A percentile compares a stretch with the other conserved stretches of the same genome.
These are phyloP conservation scores for Eulemur mongoz DNA, from an alignment of 2,797 vertebrate genomes.

Conservation along the genomic window DNA sequence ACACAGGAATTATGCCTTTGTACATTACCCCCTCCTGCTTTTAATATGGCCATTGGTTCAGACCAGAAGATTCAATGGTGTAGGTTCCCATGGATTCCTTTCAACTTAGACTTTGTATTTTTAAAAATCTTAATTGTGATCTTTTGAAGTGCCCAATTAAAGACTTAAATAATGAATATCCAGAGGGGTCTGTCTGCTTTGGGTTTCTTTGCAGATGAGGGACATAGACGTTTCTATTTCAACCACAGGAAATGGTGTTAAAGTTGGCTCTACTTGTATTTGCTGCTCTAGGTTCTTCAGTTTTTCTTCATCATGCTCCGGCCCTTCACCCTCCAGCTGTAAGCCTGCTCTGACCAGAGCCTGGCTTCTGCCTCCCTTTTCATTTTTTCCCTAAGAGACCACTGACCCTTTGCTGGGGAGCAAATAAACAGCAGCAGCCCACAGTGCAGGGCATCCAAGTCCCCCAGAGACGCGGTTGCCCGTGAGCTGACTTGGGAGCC, in stretches of 20 bases:
- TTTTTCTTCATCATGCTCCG: neutral
- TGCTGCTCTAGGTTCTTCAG: neutral
- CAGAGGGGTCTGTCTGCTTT: neutral
- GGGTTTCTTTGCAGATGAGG: neutral
- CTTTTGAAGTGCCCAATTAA: conserved; percentile 58
- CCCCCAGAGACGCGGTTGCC: neutral
- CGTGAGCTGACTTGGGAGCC: neutral
- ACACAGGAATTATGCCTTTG: neutral
- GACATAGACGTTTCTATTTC: neutral
- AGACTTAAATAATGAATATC: conserved; percentile 27
- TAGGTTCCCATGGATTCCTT: neutral
- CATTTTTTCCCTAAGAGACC: neutral
- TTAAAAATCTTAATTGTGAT: conserved; percentile 52
- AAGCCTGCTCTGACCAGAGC: neutral
- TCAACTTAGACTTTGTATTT: conserved; percentile 45
- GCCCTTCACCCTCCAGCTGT: neutral
- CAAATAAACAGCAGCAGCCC: neutral
- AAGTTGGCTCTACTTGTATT: neutral
- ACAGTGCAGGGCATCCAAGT: rapidly evolving
- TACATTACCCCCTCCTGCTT: conserved; percentile 9
- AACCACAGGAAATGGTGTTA: neutral
- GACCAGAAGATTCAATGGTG: neutral
- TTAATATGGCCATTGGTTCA: conserved; percentile 34
- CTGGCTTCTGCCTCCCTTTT: neutral
- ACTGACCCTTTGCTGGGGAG: neutral